These are phyloP conservation scores for Bemisia tabaci DNA, from an alignment of 1,140 invertebrate species.

Conservation along the genomic window DNA sequence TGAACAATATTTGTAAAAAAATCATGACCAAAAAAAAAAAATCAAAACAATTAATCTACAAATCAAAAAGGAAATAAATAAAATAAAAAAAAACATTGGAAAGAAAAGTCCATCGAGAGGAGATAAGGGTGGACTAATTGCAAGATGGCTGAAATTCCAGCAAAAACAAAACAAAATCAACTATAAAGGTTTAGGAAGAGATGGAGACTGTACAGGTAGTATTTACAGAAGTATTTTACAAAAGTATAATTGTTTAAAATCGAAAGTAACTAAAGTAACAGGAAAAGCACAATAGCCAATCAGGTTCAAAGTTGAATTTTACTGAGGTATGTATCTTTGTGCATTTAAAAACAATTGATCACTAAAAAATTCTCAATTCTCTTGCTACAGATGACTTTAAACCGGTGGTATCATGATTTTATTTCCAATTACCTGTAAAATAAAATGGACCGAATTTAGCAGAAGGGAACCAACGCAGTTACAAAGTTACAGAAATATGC, in stretches of 20 bases:
- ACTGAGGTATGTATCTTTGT: neutral
- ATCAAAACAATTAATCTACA: neutral
- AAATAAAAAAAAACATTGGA: neutral
- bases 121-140: neutral
- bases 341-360: neutral
- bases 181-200: neutral
- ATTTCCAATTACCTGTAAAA: no score
- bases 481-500: no score
- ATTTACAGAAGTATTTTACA: neutral
- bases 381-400: no score
- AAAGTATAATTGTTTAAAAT: neutral
- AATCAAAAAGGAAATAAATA: neutral
- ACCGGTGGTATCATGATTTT: no score
- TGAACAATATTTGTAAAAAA: neutral
- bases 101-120: neutral
- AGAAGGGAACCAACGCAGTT: no score
- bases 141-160: neutral
- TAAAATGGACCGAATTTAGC: no score
- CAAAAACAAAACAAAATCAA: neutral
- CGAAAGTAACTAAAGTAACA: neutral
- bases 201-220: neutral
- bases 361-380: no score
- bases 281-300: neutral
- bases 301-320: neutral
- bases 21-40: neutral